Evolutionary conservation across 35 echinoderm and acorn worm genomes (phyloP).

Genomic region (Eucidaris tribuloides): DNA sequence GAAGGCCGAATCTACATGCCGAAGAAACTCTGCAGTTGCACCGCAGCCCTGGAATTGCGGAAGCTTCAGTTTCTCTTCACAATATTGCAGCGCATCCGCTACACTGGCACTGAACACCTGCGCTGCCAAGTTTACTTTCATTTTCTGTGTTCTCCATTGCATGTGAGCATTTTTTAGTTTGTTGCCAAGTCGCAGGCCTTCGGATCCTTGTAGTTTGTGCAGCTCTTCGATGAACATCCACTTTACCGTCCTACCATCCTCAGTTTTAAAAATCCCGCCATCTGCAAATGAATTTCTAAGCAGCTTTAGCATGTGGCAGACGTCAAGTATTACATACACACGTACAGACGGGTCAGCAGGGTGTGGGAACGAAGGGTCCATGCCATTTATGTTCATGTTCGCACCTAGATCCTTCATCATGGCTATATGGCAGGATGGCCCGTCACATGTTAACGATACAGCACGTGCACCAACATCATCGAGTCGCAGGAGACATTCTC

Average conservation of each 20-base stretch:
- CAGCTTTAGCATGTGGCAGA: slow-evolving; percentile 53
- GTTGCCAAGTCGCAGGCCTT: slow-evolving; percentile 13
- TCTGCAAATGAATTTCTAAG: neutral
- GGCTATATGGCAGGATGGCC: slow-evolving; percentile 54
- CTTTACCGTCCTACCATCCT: neutral
- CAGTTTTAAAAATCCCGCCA: neutral
- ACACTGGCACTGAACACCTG: slow-evolving; percentile 40
- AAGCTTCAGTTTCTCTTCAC: slow-evolving; percentile 10
- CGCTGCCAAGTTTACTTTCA: slow-evolving; percentile 44
- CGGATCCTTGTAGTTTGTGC: slow-evolving; percentile 24
- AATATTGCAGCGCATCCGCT: slow-evolving; percentile 45
- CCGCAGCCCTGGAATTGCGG: slow-evolving; percentile 30
- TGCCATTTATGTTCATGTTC: neutral
- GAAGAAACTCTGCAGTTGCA: slow-evolving; percentile 38
- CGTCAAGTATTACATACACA: slow-evolving; percentile 14
- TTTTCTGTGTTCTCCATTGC: slow-evolving; percentile 35
- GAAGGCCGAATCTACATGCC: slow-evolving; percentile 36
- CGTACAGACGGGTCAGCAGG: slow-evolving; percentile 8
- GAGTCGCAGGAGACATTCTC: slow-evolving; percentile 29
- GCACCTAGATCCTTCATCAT: slow-evolving; percentile 57
- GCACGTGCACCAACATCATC: slow-evolving; percentile 41
- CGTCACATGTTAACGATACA: slow-evolving; percentile 72
- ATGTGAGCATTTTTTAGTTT: slow-evolving; percentile 23
- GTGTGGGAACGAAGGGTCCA: slow-evolving; percentile 60
- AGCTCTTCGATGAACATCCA: slow-evolving; percentile 3